These are phyloP conservation scores for Dufourea novaeangliae DNA, from an alignment of 1,140 invertebrate genomes.

Conservation along the genomic window DNA sequence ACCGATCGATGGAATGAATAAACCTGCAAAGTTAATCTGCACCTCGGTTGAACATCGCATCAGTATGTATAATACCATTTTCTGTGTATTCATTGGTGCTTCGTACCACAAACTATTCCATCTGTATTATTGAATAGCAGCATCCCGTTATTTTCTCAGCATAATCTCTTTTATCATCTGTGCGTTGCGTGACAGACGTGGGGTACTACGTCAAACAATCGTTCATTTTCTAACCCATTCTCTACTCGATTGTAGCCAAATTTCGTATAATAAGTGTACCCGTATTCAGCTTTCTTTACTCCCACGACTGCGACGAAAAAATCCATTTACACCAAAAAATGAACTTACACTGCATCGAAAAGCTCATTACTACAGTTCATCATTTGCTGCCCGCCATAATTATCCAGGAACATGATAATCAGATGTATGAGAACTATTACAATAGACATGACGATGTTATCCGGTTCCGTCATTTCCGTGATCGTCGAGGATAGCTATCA, in stretches of 20 bases:
- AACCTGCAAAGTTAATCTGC: too few species aligned
- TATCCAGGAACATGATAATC: not conserved
- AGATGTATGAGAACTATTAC: not conserved
- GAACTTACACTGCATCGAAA: not conserved
- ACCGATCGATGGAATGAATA: too few species aligned
- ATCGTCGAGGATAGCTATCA: not conserved
- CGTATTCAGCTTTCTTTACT: too few species aligned
- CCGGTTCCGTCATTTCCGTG: not conserved
- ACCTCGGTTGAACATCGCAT: not conserved
- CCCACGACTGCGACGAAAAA: too few species aligned
- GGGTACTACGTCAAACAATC: too few species aligned
- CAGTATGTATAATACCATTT: constrained; percentile 2
- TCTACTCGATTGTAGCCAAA: too few species aligned
- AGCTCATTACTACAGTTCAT: not conserved
- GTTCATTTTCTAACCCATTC: too few species aligned
- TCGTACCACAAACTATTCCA: constrained; percentile 24
- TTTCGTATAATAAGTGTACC: too few species aligned
- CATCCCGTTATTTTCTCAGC: not conserved
- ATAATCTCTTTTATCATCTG: too few species aligned
- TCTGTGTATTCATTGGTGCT: constrained; percentile 7
- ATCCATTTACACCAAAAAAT: not conserved
- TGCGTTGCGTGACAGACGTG: too few species aligned
- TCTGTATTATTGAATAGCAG: constrained; percentile 10
- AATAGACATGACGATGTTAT: not conserved
- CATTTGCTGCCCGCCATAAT: not conserved